Conservation (phyloP, 1,140 invertebrate genomes). For the Drosophila cardini region DNA sequence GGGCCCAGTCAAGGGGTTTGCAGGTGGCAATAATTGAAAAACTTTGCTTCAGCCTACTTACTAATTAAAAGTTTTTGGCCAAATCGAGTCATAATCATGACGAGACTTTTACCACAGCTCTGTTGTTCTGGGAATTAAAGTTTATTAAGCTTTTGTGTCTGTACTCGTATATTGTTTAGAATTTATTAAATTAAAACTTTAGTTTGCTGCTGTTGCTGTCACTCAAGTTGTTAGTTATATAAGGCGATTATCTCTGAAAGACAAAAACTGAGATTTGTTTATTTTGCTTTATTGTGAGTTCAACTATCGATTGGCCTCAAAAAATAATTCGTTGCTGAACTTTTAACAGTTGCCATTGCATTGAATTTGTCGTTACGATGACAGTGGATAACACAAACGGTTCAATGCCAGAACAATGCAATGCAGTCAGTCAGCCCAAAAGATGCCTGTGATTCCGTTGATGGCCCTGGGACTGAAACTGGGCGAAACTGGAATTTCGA, state of each 20-base stretch:
- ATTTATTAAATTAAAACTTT: constrained; percentile 77
- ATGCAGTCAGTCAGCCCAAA: constrained; percentile 40
- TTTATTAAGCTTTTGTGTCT: constrained; percentile 54
- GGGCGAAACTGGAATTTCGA: neutral
- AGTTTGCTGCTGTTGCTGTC: constrained; percentile 34
- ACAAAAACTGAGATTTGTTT: neutral
- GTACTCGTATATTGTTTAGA: constrained; percentile 45
- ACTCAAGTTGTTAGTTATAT: constrained; percentile 45
- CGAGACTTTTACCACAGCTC: constrained; percentile 20
- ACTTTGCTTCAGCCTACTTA: constrained; percentile 65
- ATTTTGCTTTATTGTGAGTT: neutral
- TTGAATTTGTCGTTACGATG: constrained; percentile 56
- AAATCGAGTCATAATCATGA: constrained; percentile 55
- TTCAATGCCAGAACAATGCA: constrained; percentile 53
- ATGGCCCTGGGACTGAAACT: neutral
- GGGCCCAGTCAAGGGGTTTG: constrained; percentile 12
- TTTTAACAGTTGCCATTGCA: constrained; percentile 36
- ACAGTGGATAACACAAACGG: constrained; percentile 61
- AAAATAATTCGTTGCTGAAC: constrained; percentile 2
- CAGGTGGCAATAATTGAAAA: constrained; percentile 83
- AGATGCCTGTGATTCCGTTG: constrained; percentile 24
- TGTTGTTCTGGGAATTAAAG: constrained; percentile 55
- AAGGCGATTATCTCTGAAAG: constrained; percentile 58
- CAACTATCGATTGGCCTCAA: constrained; percentile 53
- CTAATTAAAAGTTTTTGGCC: constrained; percentile 77